These are phyloP conservation scores for Oryzias dopingdopingensis DNA, from an alignment of 2,797 vertebrate species.

Conservation along the genomic window DNA sequence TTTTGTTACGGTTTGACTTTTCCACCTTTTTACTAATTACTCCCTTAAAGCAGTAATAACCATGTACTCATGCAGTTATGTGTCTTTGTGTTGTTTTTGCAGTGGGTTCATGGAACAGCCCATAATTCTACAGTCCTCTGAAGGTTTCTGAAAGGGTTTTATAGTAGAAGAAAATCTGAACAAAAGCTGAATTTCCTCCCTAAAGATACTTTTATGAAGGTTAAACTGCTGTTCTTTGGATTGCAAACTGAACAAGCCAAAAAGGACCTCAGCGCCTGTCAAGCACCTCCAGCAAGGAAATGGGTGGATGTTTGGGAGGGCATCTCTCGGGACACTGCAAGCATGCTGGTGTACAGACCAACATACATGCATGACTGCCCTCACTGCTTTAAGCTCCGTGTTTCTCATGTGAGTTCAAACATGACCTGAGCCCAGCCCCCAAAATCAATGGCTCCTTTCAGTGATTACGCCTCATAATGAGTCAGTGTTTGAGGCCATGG, in stretches of 20 bases:
- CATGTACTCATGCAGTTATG: background rate
- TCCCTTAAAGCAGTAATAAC: slow-evolving; percentile 22
- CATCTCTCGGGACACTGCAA: slow-evolving; percentile 42
- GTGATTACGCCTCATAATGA: slow-evolving; percentile 68
- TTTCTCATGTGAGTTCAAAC: slow-evolving; percentile 45
- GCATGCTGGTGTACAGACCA: slow-evolving; percentile 25
- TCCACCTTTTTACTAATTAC: slow-evolving; percentile 21
- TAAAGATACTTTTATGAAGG: slow-evolving; percentile 37
- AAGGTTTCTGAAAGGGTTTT: slow-evolving; percentile 14
- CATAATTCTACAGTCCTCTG: slow-evolving; percentile 24
- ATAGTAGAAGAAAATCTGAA: slow-evolving; percentile 42
- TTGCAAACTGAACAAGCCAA: slow-evolving; percentile 24
- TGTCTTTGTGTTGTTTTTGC: slow-evolving; percentile 22
- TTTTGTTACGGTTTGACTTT: slow-evolving; percentile 21
- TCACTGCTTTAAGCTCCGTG: slow-evolving; percentile 24
- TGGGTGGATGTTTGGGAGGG: slow-evolving; percentile 58
- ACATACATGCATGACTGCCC: slow-evolving; percentile 40
- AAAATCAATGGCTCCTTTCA: slow-evolving; percentile 76
- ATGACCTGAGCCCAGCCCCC: slow-evolving; percentile 50
- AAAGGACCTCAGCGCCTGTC: slow-evolving; percentile 16
- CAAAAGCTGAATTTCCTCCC: slow-evolving; percentile 43
- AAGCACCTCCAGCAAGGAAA: slow-evolving; percentile 55
- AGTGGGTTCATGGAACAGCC: slow-evolving; percentile 14
- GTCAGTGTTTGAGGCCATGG: slow-evolving; percentile 56
- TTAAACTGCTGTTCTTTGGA: slow-evolving; percentile 47